phyloP scores from a whole-genome alignment of 2,113 vertebrate genomes.

The Apaloderma vittatum region DNA sequence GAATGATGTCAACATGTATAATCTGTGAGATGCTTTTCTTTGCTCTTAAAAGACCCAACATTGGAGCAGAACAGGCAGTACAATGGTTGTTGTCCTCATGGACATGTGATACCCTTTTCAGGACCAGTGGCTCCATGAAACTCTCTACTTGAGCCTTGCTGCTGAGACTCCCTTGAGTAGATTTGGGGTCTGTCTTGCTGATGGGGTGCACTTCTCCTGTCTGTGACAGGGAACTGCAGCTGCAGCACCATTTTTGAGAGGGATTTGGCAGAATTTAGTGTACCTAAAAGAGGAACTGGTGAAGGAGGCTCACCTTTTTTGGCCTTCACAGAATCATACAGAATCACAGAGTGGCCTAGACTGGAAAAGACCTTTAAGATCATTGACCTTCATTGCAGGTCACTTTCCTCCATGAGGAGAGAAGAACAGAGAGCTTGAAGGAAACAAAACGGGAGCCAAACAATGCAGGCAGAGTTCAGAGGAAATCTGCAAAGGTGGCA shows the following conservation, averaged over 20 bases:
- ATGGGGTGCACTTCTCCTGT: neutral
- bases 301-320: neutral
- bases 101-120: neutral
- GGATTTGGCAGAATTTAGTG: neutral
- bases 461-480: slow-evolving; percentile 83
- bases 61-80: neutral
- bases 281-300: neutral
- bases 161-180: neutral
- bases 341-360: no score
- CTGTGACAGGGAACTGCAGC: neutral
- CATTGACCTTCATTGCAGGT: slow-evolving; percentile 59
- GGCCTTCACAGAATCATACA: neutral
- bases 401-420: slow-evolving; percentile 76
- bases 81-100: neutral
- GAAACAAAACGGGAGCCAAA: slow-evolving; percentile 80
- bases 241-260: neutral
- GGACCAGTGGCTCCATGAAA: neutral
- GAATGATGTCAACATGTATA: neutral
- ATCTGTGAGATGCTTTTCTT: neutral
- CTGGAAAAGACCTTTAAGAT: no score
- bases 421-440: slow-evolving; percentile 76
- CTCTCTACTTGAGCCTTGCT: neutral
- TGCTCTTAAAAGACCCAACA: neutral
- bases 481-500: slow-evolving; percentile 92
- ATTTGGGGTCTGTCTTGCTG: neutral